These are phyloP conservation scores for Tichodroma muraria DNA, from an alignment of 2,113 vertebrate species.

Conservation along the genomic window DNA sequence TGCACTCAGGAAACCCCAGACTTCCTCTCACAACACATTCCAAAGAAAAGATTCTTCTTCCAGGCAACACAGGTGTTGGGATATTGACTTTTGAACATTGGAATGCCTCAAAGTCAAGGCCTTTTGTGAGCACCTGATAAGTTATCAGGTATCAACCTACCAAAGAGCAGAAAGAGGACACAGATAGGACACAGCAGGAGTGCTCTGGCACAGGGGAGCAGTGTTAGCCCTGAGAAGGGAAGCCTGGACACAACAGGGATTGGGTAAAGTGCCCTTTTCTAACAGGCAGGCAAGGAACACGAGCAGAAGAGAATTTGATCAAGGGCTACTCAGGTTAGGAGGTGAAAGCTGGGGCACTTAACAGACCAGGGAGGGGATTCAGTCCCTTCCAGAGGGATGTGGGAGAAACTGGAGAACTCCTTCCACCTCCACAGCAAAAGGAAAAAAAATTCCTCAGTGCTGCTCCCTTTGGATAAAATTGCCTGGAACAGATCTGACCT, in stretches of 20 bases:
- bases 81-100: constrained; percentile 18
- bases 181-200: background rate
- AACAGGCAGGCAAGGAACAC: background rate
- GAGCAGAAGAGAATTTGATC: background rate
- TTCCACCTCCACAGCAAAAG: background rate
- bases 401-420: background rate
- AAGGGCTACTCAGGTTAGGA: background rate
- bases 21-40: background rate
- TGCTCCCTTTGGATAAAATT: background rate
- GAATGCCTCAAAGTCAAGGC: constrained; percentile 4
- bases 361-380: background rate
- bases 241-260: background rate
- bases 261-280: background rate
- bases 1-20: background rate
- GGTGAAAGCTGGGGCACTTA: background rate
- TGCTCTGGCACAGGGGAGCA: background rate
- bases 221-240: background rate
- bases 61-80: background rate
- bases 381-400: background rate
- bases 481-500: background rate
- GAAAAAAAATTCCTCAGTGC: background rate
- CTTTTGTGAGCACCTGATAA: background rate
- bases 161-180: background rate
- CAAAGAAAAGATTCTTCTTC: background rate
- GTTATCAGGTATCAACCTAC: background rate